Evolutionary conservation across 2,797 vertebrate species (phyloP), one percentile per base, ranked within the genome.

Genomic region (Dicrostonyx torquatus): DNA sequence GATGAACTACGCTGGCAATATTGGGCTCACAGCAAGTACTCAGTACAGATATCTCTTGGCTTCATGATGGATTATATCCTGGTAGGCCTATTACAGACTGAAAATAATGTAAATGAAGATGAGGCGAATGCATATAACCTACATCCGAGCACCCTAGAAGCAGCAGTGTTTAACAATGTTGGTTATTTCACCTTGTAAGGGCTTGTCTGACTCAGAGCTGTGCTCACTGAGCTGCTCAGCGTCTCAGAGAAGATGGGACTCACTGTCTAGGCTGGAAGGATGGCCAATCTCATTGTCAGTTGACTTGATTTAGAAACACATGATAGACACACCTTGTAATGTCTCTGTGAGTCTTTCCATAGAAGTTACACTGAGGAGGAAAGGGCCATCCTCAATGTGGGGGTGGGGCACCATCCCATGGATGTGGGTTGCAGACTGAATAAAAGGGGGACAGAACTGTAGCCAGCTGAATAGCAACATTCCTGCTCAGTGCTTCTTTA

Each of bases 111-210:
- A 40, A 78, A 11, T 64, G 18, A 79, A 79, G 77, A 31, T 29
- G 34, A 20, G 15, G 9, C n/a, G 14, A 50, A 20, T 4, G 34
- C 53, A 22, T 7, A 18, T 10, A 66, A 50, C 24, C 24, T 26
- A 17, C 5, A 1, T 50, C 9, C 0, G 4, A 53, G 26, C 24
- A 14, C 48, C 29, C 22, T 31, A 48, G 43, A 15, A 17, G 31
- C 31, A 64, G 37, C 17, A 1, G 17, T 10, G 2, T 8, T 13
- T 24, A 12, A 40, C n/a, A 60, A 0, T 6, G 24, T 6, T 1
- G 0, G 37, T 15, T 22, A 24, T 68, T 40, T 22, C 22, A 24
- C 24, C 75, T 40, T 11, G 0, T 7, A 6, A 40, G 13, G 22
- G 10, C 9, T 15, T 68, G 48, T 53, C n/a, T 58, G 17, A 55